Evolutionary conservation across 2,888 invertebrate species (phyloP).

Genomic region (Andrena hattorfiana): DNA sequence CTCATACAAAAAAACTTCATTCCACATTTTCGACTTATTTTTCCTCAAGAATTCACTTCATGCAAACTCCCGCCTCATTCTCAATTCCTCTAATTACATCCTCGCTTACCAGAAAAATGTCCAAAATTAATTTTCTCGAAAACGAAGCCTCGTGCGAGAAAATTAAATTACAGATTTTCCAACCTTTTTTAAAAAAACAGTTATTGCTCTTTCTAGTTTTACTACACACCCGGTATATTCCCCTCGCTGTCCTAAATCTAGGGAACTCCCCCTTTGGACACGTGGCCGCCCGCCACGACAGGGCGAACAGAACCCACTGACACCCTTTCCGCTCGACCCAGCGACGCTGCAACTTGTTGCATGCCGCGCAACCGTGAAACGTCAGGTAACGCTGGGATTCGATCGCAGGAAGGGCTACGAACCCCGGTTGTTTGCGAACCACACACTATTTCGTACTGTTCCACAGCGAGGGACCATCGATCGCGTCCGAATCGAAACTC

Average conservation of each 20-base stretch:
- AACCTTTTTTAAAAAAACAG: no score
- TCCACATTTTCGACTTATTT: no score
- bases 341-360: constrained; percentile 51
- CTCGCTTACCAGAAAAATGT: no score
- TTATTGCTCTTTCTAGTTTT: no score
- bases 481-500: no score
- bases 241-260: background rate
- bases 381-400: constrained; percentile 16
- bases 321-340: background rate
- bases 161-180: no score
- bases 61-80: no score
- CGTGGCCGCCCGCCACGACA: background rate
- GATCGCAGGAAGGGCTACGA: background rate
- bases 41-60: no score
- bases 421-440: background rate
- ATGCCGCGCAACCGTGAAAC: constrained; percentile 20
- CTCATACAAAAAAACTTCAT: no score
- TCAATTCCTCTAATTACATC: no score
- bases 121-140: no score
- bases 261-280: background rate
- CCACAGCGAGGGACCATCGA: background rate
- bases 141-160: no score
- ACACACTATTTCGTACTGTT: background rate
- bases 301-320: background rate
- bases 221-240: background rate